Percentiles rank a stretch among this genome's conserved stretches.
Evolutionary conservation across 2,797 vertebrate genomes (phyloP).

Genomic region (Poeciliopsis presidionis): DNA sequence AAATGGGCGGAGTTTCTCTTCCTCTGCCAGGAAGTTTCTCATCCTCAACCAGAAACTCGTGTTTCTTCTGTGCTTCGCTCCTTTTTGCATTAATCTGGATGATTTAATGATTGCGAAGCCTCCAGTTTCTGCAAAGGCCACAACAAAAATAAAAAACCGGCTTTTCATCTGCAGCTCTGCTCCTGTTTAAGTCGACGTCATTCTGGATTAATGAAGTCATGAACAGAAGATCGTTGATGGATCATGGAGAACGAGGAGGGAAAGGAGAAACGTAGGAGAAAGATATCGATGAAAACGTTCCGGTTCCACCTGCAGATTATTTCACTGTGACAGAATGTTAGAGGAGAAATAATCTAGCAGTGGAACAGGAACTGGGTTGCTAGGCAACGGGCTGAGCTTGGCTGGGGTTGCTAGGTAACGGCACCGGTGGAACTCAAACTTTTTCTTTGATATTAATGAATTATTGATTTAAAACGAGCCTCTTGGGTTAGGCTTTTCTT

Average conservation of each 20-base stretch:
- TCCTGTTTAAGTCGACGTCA: conserved; percentile 6
- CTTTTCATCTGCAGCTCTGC: conserved; percentile 14
- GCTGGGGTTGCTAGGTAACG: no score
- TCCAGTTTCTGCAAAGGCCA: conserved; percentile 16
- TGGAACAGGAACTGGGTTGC: no score
- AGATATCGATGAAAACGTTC: no score
- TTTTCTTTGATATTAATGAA: no score
- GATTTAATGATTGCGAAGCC: conserved; percentile 20
- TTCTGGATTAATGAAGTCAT: conserved; percentile 3
- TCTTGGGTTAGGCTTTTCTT: no score
- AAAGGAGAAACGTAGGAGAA: not conserved
- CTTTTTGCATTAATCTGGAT: not conserved
- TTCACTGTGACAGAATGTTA: no score
- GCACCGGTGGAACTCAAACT: no score
- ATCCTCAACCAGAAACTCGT: not conserved
- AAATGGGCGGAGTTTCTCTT: not conserved
- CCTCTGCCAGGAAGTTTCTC: no score
- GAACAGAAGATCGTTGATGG: conserved; percentile 14
- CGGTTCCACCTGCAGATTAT: no score
- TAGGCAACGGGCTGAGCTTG: no score
- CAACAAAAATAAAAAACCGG: conserved; percentile 7
- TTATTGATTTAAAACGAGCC: no score
- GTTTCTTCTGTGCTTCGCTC: not conserved
- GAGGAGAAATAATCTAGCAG: no score
- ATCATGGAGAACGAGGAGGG: conserved; percentile 9